Base-by-base conservation (phyloP, 2,888 invertebrate genomes). In the Sphaerophoria taeniata region DNA sequence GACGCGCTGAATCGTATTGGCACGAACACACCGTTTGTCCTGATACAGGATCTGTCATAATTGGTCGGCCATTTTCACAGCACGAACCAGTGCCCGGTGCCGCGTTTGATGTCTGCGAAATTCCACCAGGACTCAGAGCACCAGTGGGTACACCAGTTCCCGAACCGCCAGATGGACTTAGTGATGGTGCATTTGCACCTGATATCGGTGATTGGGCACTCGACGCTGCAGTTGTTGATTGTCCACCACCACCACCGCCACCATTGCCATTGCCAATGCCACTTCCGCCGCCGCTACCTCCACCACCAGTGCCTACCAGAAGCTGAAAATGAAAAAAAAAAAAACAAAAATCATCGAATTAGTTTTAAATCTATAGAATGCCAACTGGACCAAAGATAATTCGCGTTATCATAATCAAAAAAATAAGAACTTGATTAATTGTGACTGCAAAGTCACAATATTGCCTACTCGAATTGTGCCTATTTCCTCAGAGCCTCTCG, bases 21-120 rank as follows among this genome's bases (percentile, higher is more conserved):
- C 98, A 98, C 89, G 97, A 97, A 93, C 98, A 98, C 89, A 98
- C 97, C 72, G 97, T 96, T 93, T 98, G 97, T 45, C 98, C 98
- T 87, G 97, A 97, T 82, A 97, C 96, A 9, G 98, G 97, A 93
- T 98, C 98, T 88, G 97, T 97, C 94, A 97, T 96, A 92, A 98
- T 95, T 88, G 97, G 97, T 87, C 97, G 94, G 69, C 97, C 97
- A 88, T 97, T 97, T 91, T 98, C 98, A 93, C 98, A 98, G 93
- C 98, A 98, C 71, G 95, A 93, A 88, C 93, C 89, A 45, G 88
- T 88, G 31, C 89, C 89, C 53, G 89, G 86, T 12, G 90, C 89
- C 69, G 90, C 90, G 77, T 90, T 92, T 71, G 92, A 92, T 87
- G 91, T 91, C 89, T 92, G 92, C 84, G 92, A 92, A 74, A 92